Evolutionary conservation across 2,888 invertebrate species (phyloP).

Genomic region (Cheilosia urbana): DNA sequence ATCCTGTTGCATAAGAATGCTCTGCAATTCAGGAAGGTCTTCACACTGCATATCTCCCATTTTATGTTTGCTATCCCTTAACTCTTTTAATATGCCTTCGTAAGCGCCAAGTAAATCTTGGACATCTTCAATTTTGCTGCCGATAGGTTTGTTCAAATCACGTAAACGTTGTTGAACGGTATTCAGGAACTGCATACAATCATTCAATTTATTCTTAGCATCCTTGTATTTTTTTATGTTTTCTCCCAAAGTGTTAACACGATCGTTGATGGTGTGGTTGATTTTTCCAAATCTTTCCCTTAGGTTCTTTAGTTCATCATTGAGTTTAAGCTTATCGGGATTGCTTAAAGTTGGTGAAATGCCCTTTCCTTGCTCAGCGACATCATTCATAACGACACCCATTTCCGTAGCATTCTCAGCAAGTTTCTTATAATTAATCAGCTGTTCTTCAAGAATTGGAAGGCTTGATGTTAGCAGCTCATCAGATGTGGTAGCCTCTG

Average conservation of each 20-base stretch:
- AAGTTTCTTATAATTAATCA: conserved; percentile 92
- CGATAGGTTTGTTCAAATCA: conserved; percentile 93
- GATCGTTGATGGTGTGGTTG: conserved; percentile 90
- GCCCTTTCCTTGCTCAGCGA: conserved; percentile 91
- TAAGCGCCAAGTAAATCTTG: conserved; percentile 91
- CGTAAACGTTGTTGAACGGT: conserved; percentile 93
- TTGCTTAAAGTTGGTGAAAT: conserved; percentile 92
- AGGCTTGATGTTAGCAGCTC: conserved; percentile 92
- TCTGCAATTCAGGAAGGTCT: conserved; percentile 91
- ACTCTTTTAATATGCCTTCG: conserved; percentile 90
- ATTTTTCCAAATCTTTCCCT: conserved; percentile 91
- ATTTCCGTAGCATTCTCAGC: conserved; percentile 90
- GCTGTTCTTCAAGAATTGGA: conserved; percentile 93
- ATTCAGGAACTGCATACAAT: conserved; percentile 91
- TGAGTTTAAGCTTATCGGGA: conserved; percentile 92
- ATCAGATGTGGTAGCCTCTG: conserved; percentile 92
- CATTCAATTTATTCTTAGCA: conserved; percentile 91
- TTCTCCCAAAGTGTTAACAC: conserved; percentile 89
- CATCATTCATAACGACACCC: conserved; percentile 89
- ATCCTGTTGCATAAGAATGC: conserved; percentile 92
- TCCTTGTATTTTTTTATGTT: conserved; percentile 92
- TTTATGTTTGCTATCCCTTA: conserved; percentile 91
- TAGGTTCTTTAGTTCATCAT: conserved; percentile 91
- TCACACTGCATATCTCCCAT: conserved; percentile 90
- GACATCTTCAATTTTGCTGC: conserved; percentile 94